These are phyloP conservation scores for Corythornis leucogaster DNA, from an alignment of 2,797 vertebrate genomes.

Conservation along the genomic window DNA sequence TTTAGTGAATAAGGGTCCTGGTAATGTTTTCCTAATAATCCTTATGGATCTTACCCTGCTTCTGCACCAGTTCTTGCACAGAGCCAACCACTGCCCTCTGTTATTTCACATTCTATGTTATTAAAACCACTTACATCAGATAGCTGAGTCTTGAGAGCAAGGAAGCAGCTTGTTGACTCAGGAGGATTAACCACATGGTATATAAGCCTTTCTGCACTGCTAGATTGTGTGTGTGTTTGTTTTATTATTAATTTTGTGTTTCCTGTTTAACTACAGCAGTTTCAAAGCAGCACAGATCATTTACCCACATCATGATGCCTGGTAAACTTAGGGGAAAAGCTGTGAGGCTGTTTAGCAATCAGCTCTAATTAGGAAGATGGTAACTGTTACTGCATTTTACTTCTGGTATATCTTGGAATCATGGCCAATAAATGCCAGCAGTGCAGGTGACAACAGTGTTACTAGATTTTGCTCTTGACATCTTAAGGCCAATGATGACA, in stretches of 20 bases:
- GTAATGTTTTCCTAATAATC: background rate
- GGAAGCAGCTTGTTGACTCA: background rate
- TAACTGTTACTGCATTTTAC: background rate
- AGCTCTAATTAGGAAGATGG: background rate
- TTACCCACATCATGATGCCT: background rate
- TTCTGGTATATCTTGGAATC: background rate
- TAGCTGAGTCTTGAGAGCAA: background rate
- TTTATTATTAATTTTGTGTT: background rate
- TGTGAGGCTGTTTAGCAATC: background rate
- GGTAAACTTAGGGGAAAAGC: background rate
- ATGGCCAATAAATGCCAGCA: background rate
- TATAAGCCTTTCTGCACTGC: background rate
- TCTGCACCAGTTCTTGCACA: background rate
- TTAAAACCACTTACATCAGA: background rate
- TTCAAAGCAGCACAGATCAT: background rate
- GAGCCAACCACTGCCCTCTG: background rate
- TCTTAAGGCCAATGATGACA: background rate
- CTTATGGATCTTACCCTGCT: background rate
- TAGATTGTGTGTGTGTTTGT: background rate
- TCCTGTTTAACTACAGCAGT: background rate
- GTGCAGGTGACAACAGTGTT: background rate
- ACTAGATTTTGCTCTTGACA: background rate
- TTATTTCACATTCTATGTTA: background rate
- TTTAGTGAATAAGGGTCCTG: background rate
- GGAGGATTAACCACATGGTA: background rate